Evolutionary conservation across 2,888 invertebrate genomes (phyloP), one percentile per base, ranked within the genome.

Genomic region (Drosophila neonasuta): DNA sequence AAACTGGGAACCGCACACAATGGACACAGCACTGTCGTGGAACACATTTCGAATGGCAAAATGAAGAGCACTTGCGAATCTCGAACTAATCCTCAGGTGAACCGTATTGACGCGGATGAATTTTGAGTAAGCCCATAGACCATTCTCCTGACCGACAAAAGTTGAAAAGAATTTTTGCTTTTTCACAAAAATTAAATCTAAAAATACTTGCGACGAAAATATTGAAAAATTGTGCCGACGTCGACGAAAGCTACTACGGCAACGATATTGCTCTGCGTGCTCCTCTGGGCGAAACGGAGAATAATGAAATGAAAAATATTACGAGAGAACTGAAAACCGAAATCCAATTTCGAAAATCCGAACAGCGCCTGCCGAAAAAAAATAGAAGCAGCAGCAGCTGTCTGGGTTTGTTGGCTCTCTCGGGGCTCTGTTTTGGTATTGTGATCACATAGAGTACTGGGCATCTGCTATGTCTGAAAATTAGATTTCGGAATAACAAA

Each of bases 1-100:
- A 96, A 96, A 81, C 94, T 94, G 71, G 94, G 93, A 88, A 95
- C 93, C 59, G 94, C 93, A 91, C 96, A 96, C 88, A 96, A 90
- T 34, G 96, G 96, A 90, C 96, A 96, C 61, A 95, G 92, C 75
- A 96, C 92, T 59, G 93, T 91, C 70, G 92, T 92, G 87, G 92
- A 92, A 87, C 92, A 92, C 91, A 91, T 91, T 49, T 20, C 36
- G 10, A 41, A 10, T 15, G 15, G 15, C 20, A 51, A 50, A 34
- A n/a, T 11, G 11, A 8, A 20, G 42, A 7, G 1, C 11, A n/a
- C 41, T 41, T 24, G 24, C 39, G 17, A 41, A 30, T 49, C 48
- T 48, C 39, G 32, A 32, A 32, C n/a, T 10, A 41, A 49, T 50
- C 39, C 44, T 49, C 41, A 58, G 41, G 54, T 36, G 29, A 71